Conservation (phyloP, 2,888 invertebrate genomes). For the Cistogaster globosa region DNA sequence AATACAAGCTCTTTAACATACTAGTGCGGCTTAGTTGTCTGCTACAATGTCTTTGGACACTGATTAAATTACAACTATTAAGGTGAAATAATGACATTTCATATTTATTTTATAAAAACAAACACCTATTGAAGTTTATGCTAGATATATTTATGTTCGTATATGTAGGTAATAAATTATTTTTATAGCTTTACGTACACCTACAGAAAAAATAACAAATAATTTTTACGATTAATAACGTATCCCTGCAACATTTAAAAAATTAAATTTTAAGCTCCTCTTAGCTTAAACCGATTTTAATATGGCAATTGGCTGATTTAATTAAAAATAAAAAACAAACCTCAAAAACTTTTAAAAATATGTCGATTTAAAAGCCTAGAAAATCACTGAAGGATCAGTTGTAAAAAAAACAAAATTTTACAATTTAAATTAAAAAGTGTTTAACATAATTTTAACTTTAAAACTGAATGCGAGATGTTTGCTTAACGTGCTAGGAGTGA, state of each 20-base stretch:
- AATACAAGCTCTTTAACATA: too few relatives aligned
- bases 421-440: slow-evolving; percentile 36
- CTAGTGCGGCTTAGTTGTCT: too few relatives aligned
- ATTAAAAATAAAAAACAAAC: neutral
- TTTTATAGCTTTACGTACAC: too few relatives aligned
- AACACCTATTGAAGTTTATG: too few relatives aligned
- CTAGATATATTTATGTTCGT: too few relatives aligned
- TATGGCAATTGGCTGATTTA: slow-evolving; percentile 49
- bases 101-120: too few relatives aligned
- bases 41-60: too few relatives aligned
- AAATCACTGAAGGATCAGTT: neutral
- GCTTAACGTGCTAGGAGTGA: neutral
- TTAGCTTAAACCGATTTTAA: neutral
- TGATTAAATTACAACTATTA: too few relatives aligned
- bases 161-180: too few relatives aligned
- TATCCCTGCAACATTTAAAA: slow-evolving; percentile 62
- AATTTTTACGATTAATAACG: slow-evolving; percentile 64
- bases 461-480: slow-evolving; percentile 32
- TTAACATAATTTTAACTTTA: slow-evolving; percentile 53
- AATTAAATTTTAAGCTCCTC: slow-evolving; percentile 42
- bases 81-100: too few relatives aligned
- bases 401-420: slow-evolving; percentile 10
- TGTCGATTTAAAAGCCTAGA: slow-evolving; percentile 5
- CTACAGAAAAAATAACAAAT: slow-evolving; percentile 20
- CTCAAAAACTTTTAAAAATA: slow-evolving; percentile 4